Base-by-base conservation (phyloP, 92 coral and sea anemone species). In the Pocillopora meandrina region DNA sequence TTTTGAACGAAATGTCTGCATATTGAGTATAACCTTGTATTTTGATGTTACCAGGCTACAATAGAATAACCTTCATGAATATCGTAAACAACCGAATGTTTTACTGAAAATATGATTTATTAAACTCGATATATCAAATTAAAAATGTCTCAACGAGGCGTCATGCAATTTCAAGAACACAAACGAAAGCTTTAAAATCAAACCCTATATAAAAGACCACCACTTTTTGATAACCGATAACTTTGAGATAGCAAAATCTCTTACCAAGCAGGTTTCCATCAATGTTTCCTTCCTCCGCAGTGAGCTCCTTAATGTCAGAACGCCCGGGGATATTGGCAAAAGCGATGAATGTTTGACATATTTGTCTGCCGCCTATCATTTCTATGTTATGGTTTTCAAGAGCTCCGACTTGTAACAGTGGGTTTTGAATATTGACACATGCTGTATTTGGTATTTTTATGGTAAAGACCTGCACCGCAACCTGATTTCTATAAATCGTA, bases 41-140 rank as follows among this genome's bases (percentile, higher is more conserved):
- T 65, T 79, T 57, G 17, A 23, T 33, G 85, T 81, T 81, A 69
- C 77, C 70, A 68, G 77, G 85, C 21, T 70, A 69, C 85, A 42
- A 42, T 6, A 34, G 19, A 23, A 56, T 67, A 56, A 17, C 17
- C 66, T 69, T 66, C 36, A 61, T 34, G 56, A 67, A 49, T 36
- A 63, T 78, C 65, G 26, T 20, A 78, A 65, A 78, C 72, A 65
- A 55, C 60, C 23, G 17, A 0, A 1, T 9, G 16, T 60, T 13
- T 65, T 70, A 59, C 62, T 59, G 62, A 59, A 34, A 34, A 70
- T 10, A 4, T 35, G 1, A 70, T 36, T 36, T 55, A 9, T 42
- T 7, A 42, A 42, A 42, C 52, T 42, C 8, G 7, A 42, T 42
- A 42, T 42, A 42, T 42, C 52, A 42, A 42, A 42, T 42, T 42